Evolutionary conservation across 2,797 vertebrate species (phyloP).

Genomic region (Tragelaphus oryx): DNA sequence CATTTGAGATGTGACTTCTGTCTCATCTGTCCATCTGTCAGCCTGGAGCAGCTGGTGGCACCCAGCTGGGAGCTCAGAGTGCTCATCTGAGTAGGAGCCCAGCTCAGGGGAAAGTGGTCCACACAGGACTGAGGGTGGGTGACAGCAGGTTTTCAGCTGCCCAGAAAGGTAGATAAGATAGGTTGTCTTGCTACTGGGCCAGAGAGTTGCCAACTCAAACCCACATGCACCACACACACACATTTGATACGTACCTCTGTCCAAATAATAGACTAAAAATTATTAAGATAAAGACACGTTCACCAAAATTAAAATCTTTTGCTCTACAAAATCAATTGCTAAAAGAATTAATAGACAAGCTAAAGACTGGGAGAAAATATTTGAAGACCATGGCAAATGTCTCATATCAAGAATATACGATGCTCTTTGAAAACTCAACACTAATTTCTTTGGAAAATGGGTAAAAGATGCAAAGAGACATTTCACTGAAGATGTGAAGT

Average conservation of each 20-base stretch:
- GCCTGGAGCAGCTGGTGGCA: neutral
- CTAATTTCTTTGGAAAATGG: neutral
- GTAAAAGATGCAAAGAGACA: neutral
- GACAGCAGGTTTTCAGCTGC: neutral
- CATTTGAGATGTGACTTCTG: constrained; percentile 25
- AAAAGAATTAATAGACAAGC: neutral
- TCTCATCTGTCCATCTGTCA: constrained; percentile 45
- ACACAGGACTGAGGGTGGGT: neutral
- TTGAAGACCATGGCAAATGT: neutral
- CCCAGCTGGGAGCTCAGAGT: neutral
- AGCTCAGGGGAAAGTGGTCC: neutral
- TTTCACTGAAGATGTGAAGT: neutral
- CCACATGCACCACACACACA: too few relatives aligned
- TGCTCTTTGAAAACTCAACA: neutral
- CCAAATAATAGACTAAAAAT: neutral
- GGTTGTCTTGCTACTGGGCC: neutral
- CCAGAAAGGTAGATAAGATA: neutral
- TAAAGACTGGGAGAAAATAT: neutral
- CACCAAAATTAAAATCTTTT: neutral
- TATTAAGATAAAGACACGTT: neutral
- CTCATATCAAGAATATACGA: neutral
- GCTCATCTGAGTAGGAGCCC: neutral
- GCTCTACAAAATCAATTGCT: neutral
- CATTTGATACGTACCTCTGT: neutral
- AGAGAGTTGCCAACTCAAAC: neutral